A percentile compares a stretch with the other conserved stretches of the same genome.
Conservation (phyloP, 1,140 invertebrate genomes). For the Elysia chlorotica region DNA sequence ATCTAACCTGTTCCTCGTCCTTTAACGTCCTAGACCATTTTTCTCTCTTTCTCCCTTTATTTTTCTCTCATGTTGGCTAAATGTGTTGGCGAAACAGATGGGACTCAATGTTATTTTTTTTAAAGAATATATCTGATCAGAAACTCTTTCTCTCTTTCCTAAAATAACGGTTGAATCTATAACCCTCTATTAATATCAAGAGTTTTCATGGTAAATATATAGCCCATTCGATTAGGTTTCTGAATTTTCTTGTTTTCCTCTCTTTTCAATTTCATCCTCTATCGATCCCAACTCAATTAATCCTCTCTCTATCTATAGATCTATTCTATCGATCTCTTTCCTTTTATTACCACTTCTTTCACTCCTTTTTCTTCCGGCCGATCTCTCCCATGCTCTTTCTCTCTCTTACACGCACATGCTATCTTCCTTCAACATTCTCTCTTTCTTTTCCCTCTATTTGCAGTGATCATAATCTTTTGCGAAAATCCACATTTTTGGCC, state of each 20-base stretch:
- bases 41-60: neutral
- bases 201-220: neutral
- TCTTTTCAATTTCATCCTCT: neutral
- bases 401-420: neutral
- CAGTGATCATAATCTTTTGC: no score
- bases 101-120: neutral
- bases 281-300: neutral
- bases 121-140: neutral
- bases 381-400: neutral
- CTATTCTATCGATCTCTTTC: neutral
- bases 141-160: neutral
- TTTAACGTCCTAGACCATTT: neutral
- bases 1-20: neutral
- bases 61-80: neutral
- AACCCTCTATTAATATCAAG: neutral
- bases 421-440: neutral
- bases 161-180: neutral
- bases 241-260: neutral
- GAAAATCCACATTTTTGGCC: neutral
- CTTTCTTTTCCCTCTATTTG: neutral
- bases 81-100: neutral
- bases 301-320: neutral
- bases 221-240: neutral
- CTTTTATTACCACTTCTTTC: neutral
- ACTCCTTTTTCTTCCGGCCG: neutral